Base-by-base conservation (phyloP, 2,113 vertebrate species). In the Pseudois nayaur region DNA sequence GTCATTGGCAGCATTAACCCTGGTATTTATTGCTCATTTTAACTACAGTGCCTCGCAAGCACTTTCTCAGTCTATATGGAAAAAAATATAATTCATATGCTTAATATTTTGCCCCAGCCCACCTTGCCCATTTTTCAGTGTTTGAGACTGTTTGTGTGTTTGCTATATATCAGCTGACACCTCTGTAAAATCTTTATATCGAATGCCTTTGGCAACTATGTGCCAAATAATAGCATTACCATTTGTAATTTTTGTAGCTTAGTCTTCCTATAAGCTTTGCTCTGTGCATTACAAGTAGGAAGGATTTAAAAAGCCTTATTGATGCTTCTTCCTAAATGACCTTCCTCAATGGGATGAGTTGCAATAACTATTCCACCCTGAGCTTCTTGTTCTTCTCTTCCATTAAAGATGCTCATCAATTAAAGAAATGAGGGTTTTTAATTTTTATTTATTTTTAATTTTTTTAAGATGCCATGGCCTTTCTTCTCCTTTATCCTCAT, bases 151-250 rank as follows among this genome's bases (percentile, higher is more conserved):
- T 99, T 99, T 98, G 98, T 98, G 93, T 98, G 98, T 99, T 99
- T 99, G 99, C 98, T 98, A 98, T 99, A 98, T 98, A 98, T 99
- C 99, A 98, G 98, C 98, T 99, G 98, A 99, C 99, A 99, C 99
- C 98, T 99, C 98, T 98, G 98, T 99, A 99, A 99, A 99, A 99
- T 98, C 98, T 99, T 99, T 99, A 99, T 99, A 98, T 98, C 92
- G 98, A 98, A 98, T 98, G 98, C 99, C 98, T 98, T 99, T 98
- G 99, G 99, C 98, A 98, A 99, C 98, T 97, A 97, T 98, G 97
- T 98, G 97, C 98, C 98, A 98, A 99, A 98, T 99, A 99, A 99
- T 98, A 98, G 98, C 98, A 98, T 98, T 98, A 97, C 98, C 98
- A 96, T 99, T 99, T 98, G 98, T 98, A 98, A 98, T 99, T 98